Evolutionary conservation across 2,888 invertebrate genomes (phyloP).

Genomic region (Hedychridium roseum): DNA sequence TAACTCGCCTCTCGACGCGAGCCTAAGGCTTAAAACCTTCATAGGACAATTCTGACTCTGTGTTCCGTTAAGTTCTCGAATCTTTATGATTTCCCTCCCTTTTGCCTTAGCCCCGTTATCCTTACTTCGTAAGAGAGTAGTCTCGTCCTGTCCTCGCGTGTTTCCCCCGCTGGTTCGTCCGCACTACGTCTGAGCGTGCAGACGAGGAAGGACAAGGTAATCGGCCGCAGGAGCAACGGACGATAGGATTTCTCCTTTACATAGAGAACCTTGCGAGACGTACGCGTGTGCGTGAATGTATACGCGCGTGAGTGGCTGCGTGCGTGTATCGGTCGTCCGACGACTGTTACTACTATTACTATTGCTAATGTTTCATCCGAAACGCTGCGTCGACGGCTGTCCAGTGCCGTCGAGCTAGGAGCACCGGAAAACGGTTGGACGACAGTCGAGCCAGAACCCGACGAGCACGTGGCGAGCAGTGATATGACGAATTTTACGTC

Average conservation of each 20-base stretch:
- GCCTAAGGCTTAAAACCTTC: slow-evolving; percentile 24
- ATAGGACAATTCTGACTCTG: slow-evolving; percentile 37
- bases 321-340: slow-evolving; percentile 17
- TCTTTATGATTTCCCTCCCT: slow-evolving; percentile 27
- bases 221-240: too few species aligned
- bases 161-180: slow-evolving; percentile 17
- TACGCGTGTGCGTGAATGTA: slow-evolving; percentile 7
- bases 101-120: slow-evolving; percentile 30
- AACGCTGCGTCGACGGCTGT: too few species aligned
- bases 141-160: slow-evolving; percentile 30
- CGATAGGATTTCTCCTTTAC: too few species aligned
- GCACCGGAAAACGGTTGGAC: too few species aligned
- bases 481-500: background rate
- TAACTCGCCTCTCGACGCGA: slow-evolving; percentile 63
- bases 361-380: too few species aligned
- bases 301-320: slow-evolving; percentile 9
- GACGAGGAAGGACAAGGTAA: slow-evolving; percentile 1
- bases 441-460: too few species aligned
- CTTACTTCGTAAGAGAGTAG: slow-evolving; percentile 34
- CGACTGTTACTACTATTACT: slow-evolving; percentile 27
- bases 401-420: too few species aligned
- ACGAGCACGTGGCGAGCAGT: too few species aligned
- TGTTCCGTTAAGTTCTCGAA: slow-evolving; percentile 19
- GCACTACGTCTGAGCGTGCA: background rate
- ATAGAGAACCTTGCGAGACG: slow-evolving; percentile 23